Evolutionary conservation across 2,888 invertebrate genomes (phyloP).

Genomic region (Macaria liturata): DNA sequence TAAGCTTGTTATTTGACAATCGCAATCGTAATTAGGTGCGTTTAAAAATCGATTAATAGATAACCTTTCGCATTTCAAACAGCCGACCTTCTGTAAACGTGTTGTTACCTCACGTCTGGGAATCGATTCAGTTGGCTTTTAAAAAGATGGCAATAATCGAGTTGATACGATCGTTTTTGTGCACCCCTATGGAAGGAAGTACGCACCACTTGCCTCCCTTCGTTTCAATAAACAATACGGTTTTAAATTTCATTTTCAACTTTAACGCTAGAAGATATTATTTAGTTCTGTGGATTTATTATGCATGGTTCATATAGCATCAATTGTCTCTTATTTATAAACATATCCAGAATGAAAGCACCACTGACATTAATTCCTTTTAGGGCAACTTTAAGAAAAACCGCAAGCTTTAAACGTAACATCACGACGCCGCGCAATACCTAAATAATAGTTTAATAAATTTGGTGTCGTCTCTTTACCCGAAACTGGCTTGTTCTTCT

Average conservation of each 20-base stretch:
- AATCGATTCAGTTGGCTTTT: constrained; percentile 46
- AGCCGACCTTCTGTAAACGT: constrained; percentile 47
- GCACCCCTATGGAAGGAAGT: constrained; percentile 53
- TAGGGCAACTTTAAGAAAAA: too few relatives aligned
- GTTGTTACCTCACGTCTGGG: constrained; percentile 54
- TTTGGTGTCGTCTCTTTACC: too few relatives aligned
- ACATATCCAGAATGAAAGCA: too few relatives aligned
- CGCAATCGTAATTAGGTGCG: constrained; percentile 33
- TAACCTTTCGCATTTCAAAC: constrained; percentile 56
- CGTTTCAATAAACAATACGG: constrained; percentile 36
- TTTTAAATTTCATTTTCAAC: constrained; percentile 10
- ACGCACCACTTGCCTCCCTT: constrained; percentile 59
- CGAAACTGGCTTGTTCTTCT: too few relatives aligned
- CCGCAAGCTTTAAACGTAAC: too few relatives aligned
- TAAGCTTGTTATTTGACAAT: constrained; percentile 30
- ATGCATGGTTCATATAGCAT: too few relatives aligned
- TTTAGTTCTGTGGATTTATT: not conserved
- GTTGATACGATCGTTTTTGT: constrained; percentile 38
- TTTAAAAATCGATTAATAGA: constrained; percentile 41
- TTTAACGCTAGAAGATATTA: not conserved
- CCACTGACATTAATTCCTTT: too few relatives aligned
- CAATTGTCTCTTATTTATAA: too few relatives aligned
- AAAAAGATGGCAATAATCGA: constrained; percentile 47
- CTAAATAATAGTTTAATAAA: too few relatives aligned
- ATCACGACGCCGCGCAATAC: too few relatives aligned